These are phyloP conservation scores for Machimus atricapillus DNA, from an alignment of 2,888 invertebrate species.

Conservation along the genomic window DNA sequence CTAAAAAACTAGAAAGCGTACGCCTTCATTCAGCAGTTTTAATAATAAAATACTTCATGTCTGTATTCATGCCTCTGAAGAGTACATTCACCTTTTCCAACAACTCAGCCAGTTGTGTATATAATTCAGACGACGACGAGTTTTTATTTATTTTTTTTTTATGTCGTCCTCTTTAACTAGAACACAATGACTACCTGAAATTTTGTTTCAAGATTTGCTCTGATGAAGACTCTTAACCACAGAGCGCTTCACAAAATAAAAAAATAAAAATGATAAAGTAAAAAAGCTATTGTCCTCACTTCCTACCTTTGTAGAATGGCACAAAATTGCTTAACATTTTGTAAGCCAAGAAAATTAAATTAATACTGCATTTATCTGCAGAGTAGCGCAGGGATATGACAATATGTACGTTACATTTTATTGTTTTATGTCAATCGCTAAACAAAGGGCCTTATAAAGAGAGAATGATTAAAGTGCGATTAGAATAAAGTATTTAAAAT, in stretches of 20 bases:
- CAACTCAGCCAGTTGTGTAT: slow-evolving; percentile 13
- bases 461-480: neutral
- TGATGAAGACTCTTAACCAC: slow-evolving; percentile 22
- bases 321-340: neutral
- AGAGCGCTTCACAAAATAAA: neutral
- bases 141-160: slow-evolving; percentile 4
- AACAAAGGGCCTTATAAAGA: neutral
- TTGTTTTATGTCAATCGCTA: neutral
- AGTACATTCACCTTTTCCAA: slow-evolving; percentile 19
- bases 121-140: slow-evolving; percentile 27
- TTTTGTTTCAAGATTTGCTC: slow-evolving; percentile 17
- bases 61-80: neutral
- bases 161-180: slow-evolving; percentile 25
- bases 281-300: slow-evolving; percentile 14
- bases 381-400: neutral
- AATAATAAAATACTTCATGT: slow-evolving; percentile 13
- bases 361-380: neutral
- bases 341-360: neutral
- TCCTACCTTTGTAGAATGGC: slow-evolving; percentile 1
- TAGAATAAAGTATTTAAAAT: neutral
- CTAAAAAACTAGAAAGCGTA: neutral
- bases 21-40: neutral
- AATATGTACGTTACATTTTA: neutral
- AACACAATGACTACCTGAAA: slow-evolving; percentile 26
- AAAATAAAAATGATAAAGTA: neutral